A percentile compares a stretch with the other conserved stretches of the same genome.
These are phyloP conservation scores for Gymnoscelis rufifasciata DNA, from an alignment of 2,888 invertebrate genomes.

Conservation along the genomic window DNA sequence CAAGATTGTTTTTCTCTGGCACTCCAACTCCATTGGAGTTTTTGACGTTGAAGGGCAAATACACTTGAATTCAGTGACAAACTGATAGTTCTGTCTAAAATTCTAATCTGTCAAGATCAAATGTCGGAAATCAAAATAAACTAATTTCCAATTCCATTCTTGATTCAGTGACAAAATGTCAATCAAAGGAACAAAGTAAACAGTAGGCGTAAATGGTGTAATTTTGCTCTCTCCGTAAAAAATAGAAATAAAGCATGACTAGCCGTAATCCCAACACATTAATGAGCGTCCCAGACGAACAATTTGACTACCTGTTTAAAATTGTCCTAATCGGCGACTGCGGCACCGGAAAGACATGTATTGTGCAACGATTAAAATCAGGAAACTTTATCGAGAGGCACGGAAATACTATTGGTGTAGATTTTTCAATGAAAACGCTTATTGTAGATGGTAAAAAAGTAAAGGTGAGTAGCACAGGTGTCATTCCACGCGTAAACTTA, in stretches of 20 bases:
- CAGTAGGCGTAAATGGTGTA: conserved; percentile 26
- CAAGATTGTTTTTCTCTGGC: too few species aligned
- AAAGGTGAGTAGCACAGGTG: conserved; percentile 85
- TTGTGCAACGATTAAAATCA: conserved; percentile 96
- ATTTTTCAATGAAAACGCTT: conserved; percentile 99
- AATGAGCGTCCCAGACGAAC: conserved; percentile 87
- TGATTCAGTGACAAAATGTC: conserved; percentile 29
- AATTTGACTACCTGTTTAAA: conserved; percentile 97
- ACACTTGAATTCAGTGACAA: too few species aligned
- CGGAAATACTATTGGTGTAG: conserved; percentile 98
- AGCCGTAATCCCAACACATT: conserved; percentile 86
- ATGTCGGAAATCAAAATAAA: too few species aligned
- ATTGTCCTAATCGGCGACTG: conserved; percentile 95
- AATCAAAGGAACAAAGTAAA: conserved; percentile 50
- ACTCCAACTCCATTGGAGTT: too few species aligned
- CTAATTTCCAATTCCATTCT: neutral
- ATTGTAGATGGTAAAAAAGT: conserved; percentile 95
- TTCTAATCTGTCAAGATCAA: too few species aligned
- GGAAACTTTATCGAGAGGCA: conserved; percentile 97
- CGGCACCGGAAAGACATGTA: conserved; percentile 94
- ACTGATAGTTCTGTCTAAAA: too few species aligned
- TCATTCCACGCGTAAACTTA: too few species aligned
- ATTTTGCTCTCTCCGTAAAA: conserved; percentile 28
- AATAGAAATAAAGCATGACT: conserved; percentile 77
- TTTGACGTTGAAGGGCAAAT: too few species aligned